Evolutionary conservation across 1,140 invertebrate species (phyloP).

Genomic region (Akabosia matsudoensis): DNA sequence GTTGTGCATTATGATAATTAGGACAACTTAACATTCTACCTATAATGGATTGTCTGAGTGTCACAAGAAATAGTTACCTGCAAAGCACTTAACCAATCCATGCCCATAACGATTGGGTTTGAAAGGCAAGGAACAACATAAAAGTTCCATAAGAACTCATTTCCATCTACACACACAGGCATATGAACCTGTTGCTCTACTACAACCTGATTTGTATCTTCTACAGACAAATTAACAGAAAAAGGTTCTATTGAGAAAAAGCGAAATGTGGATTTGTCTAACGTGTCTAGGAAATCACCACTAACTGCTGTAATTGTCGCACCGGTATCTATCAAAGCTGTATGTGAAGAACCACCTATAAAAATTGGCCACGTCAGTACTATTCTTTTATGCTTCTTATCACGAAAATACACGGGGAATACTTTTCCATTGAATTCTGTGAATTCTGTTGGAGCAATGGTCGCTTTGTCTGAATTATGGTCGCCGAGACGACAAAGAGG

Average conservation of each 20-base stretch:
- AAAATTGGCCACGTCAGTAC: neutral
- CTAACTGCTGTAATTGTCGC: neutral
- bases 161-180: neutral
- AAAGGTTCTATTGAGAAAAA: neutral
- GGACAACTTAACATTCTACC: neutral
- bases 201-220: neutral
- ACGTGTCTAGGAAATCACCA: neutral
- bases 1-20: neutral
- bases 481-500: neutral
- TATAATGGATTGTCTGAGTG: neutral
- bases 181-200: neutral
- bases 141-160: neutral
- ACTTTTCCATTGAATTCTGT: neutral
- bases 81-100: neutral
- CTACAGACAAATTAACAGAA: conserved; percentile 2
- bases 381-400: neutral
- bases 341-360: neutral
- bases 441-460: neutral
- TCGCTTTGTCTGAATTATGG: neutral
- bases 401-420: neutral
- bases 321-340: neutral
- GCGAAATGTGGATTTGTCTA: neutral
- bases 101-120: neutral
- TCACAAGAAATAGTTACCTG: neutral
- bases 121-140: neutral